Evolutionary conservation across 2,888 invertebrate genomes (phyloP).

Genomic region (Oscheius sp.): DNA sequence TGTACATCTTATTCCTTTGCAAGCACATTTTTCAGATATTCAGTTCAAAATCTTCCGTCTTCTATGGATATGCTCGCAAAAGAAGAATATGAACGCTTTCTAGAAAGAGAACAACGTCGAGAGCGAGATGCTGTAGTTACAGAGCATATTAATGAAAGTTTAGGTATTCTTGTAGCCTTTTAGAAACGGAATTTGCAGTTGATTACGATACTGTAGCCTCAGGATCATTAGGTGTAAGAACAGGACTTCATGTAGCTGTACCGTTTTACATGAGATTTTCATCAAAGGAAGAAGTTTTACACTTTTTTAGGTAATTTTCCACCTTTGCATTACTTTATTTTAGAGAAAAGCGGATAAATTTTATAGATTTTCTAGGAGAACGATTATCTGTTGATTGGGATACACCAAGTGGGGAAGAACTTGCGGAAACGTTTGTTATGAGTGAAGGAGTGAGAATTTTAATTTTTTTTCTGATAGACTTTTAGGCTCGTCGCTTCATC

Average conservation of each 20-base stretch:
- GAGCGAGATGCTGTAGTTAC: slow-evolving; percentile 54
- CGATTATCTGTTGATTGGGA: slow-evolving; percentile 59
- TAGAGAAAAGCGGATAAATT: slow-evolving; percentile 39
- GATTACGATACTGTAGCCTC: slow-evolving; percentile 57
- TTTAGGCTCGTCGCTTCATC: slow-evolving; percentile 59
- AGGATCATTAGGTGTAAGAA: slow-evolving; percentile 59
- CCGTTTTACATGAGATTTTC: slow-evolving; percentile 58
- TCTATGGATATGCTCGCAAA: slow-evolving; percentile 7
- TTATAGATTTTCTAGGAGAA: slow-evolving; percentile 54
- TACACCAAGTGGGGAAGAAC: slow-evolving; percentile 51
- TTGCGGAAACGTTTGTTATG: slow-evolving; percentile 60
- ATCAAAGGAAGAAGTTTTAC: slow-evolving; percentile 49
- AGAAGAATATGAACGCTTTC: slow-evolving; percentile 53
- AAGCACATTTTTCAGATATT: slow-evolving; percentile 5
- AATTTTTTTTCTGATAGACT: neutral
- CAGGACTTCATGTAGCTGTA: slow-evolving; percentile 60
- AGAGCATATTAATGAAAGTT: slow-evolving; percentile 41
- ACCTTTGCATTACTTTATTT: neutral
- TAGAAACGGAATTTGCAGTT: slow-evolving; percentile 36
- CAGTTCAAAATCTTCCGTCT: slow-evolving; percentile 17
- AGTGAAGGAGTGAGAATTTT: slow-evolving; percentile 50
- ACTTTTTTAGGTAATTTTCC: slow-evolving; percentile 53
- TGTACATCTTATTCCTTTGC: neutral
- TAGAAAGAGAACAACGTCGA: slow-evolving; percentile 50
- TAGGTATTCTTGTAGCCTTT: slow-evolving; percentile 3